These are phyloP conservation scores for Chromis chromis DNA, from an alignment of 2,797 vertebrate genomes.

Conservation along the genomic window DNA sequence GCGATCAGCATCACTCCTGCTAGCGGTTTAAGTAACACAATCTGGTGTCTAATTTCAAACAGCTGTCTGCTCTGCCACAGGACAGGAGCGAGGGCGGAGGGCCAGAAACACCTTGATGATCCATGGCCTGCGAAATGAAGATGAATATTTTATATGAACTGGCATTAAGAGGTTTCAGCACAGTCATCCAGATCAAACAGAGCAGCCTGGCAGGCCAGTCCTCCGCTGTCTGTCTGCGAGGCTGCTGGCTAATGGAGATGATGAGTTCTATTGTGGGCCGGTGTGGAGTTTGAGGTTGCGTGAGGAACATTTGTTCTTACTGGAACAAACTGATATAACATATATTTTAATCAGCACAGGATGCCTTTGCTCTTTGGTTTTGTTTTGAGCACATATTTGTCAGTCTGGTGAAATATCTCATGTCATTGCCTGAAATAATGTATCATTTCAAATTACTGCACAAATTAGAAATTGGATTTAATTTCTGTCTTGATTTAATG, in stretches of 20 bases:
- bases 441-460: constrained; percentile 58
- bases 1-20: constrained; percentile 81
- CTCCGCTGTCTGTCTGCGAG: constrained; percentile 48
- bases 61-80: constrained; percentile 82
- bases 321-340: constrained; percentile 37
- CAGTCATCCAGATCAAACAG: constrained; percentile 70
- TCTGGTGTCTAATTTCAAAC: constrained; percentile 88
- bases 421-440: constrained; percentile 35
- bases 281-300: constrained; percentile 32
- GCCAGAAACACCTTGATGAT: constrained; percentile 84
- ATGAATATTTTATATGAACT: constrained; percentile 82
- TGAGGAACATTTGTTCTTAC: constrained; percentile 46
- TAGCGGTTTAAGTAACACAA: constrained; percentile 85
- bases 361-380: constrained; percentile 23
- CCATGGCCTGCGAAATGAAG: constrained; percentile 81
- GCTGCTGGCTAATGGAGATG: constrained; percentile 23
- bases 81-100: constrained; percentile 72
- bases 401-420: constrained; percentile 16
- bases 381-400: constrained; percentile 8
- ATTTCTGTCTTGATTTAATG: constrained; percentile 68
- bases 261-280: not conserved
- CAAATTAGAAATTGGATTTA: constrained; percentile 62
- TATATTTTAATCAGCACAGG: constrained; percentile 45
- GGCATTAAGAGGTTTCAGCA: constrained; percentile 70
- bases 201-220: constrained; percentile 49